A percentile compares a stretch with the other conserved stretches of the same genome.
phyloP scores from a whole-genome alignment of 2,797 vertebrate species.

The Aphelocoma californica region DNA sequence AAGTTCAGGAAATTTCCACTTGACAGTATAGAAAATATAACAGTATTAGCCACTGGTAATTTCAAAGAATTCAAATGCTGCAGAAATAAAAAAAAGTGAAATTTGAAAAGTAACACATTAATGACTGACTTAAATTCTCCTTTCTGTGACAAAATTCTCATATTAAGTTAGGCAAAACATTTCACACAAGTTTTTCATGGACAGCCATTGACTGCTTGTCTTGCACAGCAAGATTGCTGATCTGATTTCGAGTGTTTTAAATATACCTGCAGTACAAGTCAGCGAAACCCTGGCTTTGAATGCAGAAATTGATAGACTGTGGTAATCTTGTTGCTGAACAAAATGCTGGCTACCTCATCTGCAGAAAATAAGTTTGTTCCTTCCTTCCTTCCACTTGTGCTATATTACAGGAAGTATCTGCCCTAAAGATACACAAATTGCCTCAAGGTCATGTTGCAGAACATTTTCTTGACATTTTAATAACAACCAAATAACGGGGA shows the following conservation, averaged over 20 bases:
- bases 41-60: not conserved
- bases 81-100: not conserved
- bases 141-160: not conserved
- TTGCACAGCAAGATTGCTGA: not conserved
- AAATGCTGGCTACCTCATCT: not conserved
- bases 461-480: not conserved
- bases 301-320: not conserved
- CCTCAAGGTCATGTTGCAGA: not conserved
- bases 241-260: not conserved
- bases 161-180: not conserved
- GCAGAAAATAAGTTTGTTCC: constrained; percentile 6
- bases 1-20: not conserved
- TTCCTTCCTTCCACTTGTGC: not conserved
- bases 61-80: not conserved
- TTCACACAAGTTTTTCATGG: not conserved
- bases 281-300: not conserved
- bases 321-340: not conserved
- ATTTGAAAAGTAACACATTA: not conserved
- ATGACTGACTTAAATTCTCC: not conserved
- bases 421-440: not conserved
- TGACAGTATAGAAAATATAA: not conserved
- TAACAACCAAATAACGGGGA: not conserved
- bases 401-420: not conserved
- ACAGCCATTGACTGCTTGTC: not conserved
- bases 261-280: not conserved